Conservation (phyloP, 64 coral and sea anemone species). For the Astreopora myriophthalma region DNA sequence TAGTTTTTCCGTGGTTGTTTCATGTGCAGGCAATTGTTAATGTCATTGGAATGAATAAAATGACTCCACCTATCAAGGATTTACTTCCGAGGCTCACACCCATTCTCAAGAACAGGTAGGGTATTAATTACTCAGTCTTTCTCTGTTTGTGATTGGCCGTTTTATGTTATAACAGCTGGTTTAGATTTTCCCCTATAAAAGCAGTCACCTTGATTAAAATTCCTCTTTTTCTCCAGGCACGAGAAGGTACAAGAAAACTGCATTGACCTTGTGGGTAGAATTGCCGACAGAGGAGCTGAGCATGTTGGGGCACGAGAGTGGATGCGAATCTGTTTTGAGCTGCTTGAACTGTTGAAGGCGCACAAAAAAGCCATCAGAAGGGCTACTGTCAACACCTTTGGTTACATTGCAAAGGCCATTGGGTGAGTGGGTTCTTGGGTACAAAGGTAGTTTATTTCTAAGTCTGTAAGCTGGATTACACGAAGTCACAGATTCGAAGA, state of each 20-base stretch:
- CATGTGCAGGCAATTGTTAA: constrained; percentile 92
- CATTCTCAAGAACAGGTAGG: constrained; percentile 96
- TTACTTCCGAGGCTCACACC: constrained; percentile 94
- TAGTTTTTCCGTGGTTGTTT: background rate
- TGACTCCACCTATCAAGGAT: constrained; percentile 98
- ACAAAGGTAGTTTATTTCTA: too few species aligned
- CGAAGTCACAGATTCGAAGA: too few species aligned
- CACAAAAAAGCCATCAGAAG: constrained; percentile 99
- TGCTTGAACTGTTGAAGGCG: constrained; percentile 94
- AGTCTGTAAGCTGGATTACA: too few species aligned
- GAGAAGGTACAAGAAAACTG: constrained; percentile 99
- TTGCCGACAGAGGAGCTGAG: constrained; percentile 97
- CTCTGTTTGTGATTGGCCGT: background rate
- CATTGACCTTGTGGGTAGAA: constrained; percentile 96
- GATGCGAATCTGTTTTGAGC: constrained; percentile 99
- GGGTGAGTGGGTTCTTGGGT: too few species aligned
- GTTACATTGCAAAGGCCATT: constrained; percentile 99
- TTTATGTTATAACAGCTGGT: background rate
- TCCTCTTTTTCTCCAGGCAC: constrained; percentile 56
- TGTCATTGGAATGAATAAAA: constrained; percentile 99
- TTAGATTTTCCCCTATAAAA: background rate
- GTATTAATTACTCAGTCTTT: background rate
- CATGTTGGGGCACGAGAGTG: constrained; percentile 97
- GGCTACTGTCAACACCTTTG: constrained; percentile 99
- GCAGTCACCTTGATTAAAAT: too few species aligned